Evolutionary conservation across 2,113 vertebrate species (phyloP), one percentile per base, ranked within the genome.

Genomic region (Pseudorectes ferrugineus): DNA sequence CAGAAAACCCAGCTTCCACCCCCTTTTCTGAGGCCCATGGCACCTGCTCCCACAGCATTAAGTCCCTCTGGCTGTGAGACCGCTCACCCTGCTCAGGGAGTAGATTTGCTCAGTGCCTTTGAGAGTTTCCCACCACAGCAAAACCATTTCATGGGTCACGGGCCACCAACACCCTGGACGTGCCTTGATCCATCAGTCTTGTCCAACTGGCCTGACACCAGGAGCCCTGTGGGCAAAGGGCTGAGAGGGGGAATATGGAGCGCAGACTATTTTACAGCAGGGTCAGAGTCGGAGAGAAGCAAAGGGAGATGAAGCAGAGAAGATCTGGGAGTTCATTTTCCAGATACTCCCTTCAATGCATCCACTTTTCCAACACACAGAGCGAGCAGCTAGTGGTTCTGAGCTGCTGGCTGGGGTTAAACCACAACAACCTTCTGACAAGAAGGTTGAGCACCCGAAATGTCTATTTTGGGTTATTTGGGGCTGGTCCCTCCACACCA

Each of bases 61-160:
- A 92, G 82, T 31, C 54, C 51, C 52, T 61, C 26, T 0, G 26
- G 33, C 82, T 58, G 42, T 18, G 57, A 73, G 49, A 7, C 25
- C 0, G 0, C 88, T 91, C 20, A 1, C 74, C 71, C 67, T 54
- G 63, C 83, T 40, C 86, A 70, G 6, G 4, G 70, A 89, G 84
- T 54, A 70, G 82, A 82, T 74, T 87, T 63, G 73, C 52, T 45
- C 7, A 0, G 62, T 5, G 36, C 40, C 76, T 94, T 73, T 11
- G 26, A 90, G 92, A 87, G 46, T 75, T 81, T 46, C 76, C 87
- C 68, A 94, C 78, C 82, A 70, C 15, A 94, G 72, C 82, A 76
- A 95, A 96, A 52, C 81, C 91, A 96, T 94, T 95, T 96, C 96
- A 96, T 0, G 22, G 94, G 89, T 93, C 89, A 89, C 4, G 0